Evolutionary conservation across 2,888 invertebrate genomes (phyloP), one percentile per base, ranked within the genome.

Genomic region (Protonemura montana): DNA sequence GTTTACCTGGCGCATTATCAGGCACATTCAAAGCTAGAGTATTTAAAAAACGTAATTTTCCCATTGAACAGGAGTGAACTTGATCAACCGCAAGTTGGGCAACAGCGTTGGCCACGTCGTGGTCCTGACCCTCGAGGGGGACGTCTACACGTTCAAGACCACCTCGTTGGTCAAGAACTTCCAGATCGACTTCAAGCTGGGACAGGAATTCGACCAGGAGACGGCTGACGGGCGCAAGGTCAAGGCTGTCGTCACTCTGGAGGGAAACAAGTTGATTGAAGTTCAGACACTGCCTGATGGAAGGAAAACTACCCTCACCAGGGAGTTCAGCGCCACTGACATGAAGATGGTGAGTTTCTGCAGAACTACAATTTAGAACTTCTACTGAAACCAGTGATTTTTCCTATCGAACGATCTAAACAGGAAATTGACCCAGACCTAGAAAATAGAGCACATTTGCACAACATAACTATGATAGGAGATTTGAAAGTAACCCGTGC

Each of bases 151-250:
- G 82, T 92, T 98, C 88, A 95, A 96, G 89, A 97, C 98, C 0
- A 93, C 94, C 10, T 98, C 98, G 89, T 96, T 98, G 88, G 97
- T 98, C 93, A 98, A 98, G 92, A 97, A 95, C 90, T 94, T 95
- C 0, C 94, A 95, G 89, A 94, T 97, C 89, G 95, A 94, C 91
- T 98, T 98, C 93, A 95, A 95, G 90, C 94, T 96, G 35, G 96
- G 96, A 1, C 95, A 96, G 89, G 97, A 98, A 91, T 97, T 98
- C 91, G 97, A 97, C 42, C 97, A 98, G 91, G 97, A 96, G 89
- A 97, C 98, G 26, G 94, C 96, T 88, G 98, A 98, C 91, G 98
- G 98, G 29, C 94, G 97, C 88, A 96, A 96, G 92, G 97, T 97
- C 86, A 94, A 92, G 89, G 94, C 95, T 0, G 93, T 94, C 86